Evolutionary conservation across 2,113 vertebrate species (phyloP).

Genomic region (Hippolais icterina): DNA sequence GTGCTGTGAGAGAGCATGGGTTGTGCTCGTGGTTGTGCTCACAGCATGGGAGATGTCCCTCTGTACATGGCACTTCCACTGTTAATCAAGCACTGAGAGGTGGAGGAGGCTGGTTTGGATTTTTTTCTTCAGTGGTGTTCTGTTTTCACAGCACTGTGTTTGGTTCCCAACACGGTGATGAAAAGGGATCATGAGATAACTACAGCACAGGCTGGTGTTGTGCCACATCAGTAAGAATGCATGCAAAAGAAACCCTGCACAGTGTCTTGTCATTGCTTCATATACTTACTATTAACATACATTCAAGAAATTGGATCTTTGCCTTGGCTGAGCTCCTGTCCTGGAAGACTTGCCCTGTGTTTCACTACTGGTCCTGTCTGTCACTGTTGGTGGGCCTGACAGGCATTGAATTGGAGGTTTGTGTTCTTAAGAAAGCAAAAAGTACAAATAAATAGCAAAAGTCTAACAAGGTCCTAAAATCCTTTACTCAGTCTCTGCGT

Average conservation of each 20-base stretch:
- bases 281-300: background rate
- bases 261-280: background rate
- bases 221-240: background rate
- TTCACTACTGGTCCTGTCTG: background rate
- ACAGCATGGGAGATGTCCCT: background rate
- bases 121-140: background rate
- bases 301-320: background rate
- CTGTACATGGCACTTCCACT: background rate
- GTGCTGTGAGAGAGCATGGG: background rate
- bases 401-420: background rate
- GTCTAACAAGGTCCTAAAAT: no score
- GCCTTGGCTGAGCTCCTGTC: background rate
- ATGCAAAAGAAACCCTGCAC: background rate
- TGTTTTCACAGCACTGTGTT: background rate
- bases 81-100: background rate
- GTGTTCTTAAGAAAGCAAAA: background rate
- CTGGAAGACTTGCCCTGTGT: background rate
- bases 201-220: background rate
- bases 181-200: background rate
- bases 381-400: background rate
- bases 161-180: background rate
- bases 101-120: background rate
- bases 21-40: fast-evolving
- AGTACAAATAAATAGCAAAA: background rate
- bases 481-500: background rate